phyloP scores from a whole-genome alignment of 2,797 vertebrate species.

The Pogonophryne albipinna region DNA sequence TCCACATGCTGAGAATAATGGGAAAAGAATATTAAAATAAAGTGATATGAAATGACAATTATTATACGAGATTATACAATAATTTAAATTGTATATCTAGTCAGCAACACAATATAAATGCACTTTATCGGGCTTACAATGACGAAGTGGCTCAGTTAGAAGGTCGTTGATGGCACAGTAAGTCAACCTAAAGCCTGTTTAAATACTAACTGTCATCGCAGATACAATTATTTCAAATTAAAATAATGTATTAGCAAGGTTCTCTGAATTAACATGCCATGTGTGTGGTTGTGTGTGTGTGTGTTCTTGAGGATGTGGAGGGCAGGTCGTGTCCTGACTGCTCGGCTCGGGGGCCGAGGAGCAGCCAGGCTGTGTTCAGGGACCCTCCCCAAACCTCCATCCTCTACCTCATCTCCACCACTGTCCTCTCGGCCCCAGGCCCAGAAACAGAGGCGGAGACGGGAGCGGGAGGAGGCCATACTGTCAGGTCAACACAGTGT shows the following conservation, averaged over 20 bases:
- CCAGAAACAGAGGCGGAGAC: slow-evolving; percentile 80
- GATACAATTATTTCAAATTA: background rate
- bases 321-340: slow-evolving; percentile 25
- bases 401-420: slow-evolving; percentile 30
- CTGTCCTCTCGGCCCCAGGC: slow-evolving; percentile 51
- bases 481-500: slow-evolving; percentile 66
- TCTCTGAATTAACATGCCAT: background rate
- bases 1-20: background rate
- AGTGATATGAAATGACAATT: background rate
- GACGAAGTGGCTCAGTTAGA: slow-evolving; percentile 17
- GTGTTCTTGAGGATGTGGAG: slow-evolving; percentile 78
- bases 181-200: background rate
- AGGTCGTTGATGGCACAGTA: slow-evolving; percentile 55
- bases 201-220: background rate
- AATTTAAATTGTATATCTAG: accelerated
- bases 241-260: accelerated
- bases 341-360: slow-evolving; percentile 43
- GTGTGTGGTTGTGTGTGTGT: background rate
- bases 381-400: slow-evolving; percentile 18
- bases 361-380: slow-evolving; percentile 52
- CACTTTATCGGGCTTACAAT: background rate
- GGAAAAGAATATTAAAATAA: too few relatives aligned
- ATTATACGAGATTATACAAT: background rate
- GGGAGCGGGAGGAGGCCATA: slow-evolving; percentile 72
- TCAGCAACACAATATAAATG: background rate